These are phyloP conservation scores for Temnothorax curvispinosus DNA, from an alignment of 1,140 invertebrate species.

Conservation along the genomic window DNA sequence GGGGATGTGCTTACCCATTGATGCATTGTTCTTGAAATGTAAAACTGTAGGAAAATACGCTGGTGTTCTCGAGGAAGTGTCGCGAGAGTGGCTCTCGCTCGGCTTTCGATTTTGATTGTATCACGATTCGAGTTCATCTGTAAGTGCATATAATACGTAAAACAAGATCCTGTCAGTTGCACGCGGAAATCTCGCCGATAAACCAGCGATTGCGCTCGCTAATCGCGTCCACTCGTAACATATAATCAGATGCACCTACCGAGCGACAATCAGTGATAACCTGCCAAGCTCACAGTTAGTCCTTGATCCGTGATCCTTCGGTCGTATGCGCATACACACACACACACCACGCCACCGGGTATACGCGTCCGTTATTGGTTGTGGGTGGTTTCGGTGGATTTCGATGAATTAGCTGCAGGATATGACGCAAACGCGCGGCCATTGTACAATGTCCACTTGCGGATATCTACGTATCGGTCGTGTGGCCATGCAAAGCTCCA, in stretches of 20 bases:
- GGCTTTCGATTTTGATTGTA: neutral
- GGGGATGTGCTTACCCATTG: neutral
- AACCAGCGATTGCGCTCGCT: neutral
- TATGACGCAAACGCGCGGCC: slow-evolving; percentile 40
- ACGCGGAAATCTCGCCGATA: neutral
- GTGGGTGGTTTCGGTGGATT: slow-evolving; percentile 19
- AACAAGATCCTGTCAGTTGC: neutral
- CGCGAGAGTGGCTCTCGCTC: neutral
- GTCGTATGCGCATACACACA: neutral
- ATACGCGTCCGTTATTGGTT: slow-evolving; percentile 31
- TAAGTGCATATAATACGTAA: neutral
- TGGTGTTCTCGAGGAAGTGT: neutral
- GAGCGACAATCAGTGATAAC: slow-evolving; percentile 34
- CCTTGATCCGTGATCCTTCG: slow-evolving; percentile 37
- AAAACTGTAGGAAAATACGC: neutral
- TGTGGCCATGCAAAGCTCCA: slow-evolving; percentile 37
- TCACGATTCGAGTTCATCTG: neutral
- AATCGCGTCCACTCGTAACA: slow-evolving; percentile 38
- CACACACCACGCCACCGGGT: neutral
- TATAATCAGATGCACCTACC: slow-evolving; percentile 43
- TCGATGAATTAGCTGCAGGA: slow-evolving; percentile 62
- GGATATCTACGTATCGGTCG: slow-evolving; percentile 29
- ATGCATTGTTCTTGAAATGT: neutral
- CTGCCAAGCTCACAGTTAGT: slow-evolving; percentile 46
- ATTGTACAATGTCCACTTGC: slow-evolving; percentile 44